Evolutionary conservation across 2,797 vertebrate species (phyloP), one percentile per base, ranked within the genome.

Genomic region (Falco biarmicus): DNA sequence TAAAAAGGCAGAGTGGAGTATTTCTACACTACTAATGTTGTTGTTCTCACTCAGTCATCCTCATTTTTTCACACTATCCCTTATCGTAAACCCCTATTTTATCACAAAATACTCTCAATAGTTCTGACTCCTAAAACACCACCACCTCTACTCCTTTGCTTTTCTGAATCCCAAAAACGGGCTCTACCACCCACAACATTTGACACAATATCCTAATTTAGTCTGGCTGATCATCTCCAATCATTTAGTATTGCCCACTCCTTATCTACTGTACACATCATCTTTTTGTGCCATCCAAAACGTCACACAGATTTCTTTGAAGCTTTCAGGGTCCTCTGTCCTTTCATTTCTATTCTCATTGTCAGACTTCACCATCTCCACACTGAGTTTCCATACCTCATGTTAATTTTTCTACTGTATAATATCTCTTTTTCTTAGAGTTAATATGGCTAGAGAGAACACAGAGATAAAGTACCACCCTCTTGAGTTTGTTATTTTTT

Each of bases 1-100:
- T 90, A 73, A 90, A 96, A 88, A 87, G 31, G 73, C 39, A 69
- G 89, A 84, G 56, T 31, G 59, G 54, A 81, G 43, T 88, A 79
- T 84, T 95, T 60, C 37, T 59, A 71, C 41, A 25, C 50, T 63
- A 56, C 21, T 82, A 31, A 31, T 73, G 63, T 63, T 45, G 84
- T 65, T 59, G 29, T 57, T 73, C 73, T 91, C 59, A 51, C 70
- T 89, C 83, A 64, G 18, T 86, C 83, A 93, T 43, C 57, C 69
- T 81, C 29, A n/a, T 61, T 86, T 75, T 61, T 39, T 88, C 84
- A 22, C 31, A 39, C 57, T 73, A 54, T 24, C 65, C 57, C 29
- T 45, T 43, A 81, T 34, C 3, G 2, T 45, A 91, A 95, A 84
- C 51, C 47, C 39, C 21, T 73, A 10, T 74, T 95, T 83, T 56